Conservation (phyloP, 2,888 invertebrate genomes). For the Hymenopus coronatus region DNA sequence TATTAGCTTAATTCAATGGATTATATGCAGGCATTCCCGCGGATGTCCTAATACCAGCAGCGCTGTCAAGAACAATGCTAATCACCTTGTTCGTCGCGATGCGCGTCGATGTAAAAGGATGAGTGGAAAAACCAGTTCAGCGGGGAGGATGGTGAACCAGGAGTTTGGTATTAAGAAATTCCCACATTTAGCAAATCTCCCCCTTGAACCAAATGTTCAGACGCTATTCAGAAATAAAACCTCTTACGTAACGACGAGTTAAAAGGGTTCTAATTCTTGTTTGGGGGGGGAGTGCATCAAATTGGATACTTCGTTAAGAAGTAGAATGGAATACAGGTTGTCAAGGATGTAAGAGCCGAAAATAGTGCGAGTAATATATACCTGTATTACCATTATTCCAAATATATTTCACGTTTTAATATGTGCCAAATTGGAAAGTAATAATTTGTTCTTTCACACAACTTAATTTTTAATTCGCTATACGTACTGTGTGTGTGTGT, state of each 20-base stretch:
- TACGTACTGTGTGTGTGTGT: no score
- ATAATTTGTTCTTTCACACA: no score
- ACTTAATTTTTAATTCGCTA: no score
- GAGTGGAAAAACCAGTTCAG: background rate
- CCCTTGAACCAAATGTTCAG: background rate
- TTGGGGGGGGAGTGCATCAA: no score
- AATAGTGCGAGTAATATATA: no score
- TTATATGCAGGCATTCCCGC: conserved; percentile 17
- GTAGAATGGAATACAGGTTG: no score
- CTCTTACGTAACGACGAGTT: background rate
- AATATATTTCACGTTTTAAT: no score
- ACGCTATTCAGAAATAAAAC: background rate
- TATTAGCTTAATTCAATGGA: conserved; percentile 29
- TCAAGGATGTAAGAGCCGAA: no score
- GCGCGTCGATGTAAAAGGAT: background rate
- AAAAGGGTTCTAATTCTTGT: background rate
- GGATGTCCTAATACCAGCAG: background rate
- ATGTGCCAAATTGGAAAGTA: no score
- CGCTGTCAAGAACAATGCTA: background rate
- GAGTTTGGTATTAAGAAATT: background rate
- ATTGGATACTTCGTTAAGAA: no score
- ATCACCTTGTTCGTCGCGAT: background rate
- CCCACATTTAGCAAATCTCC: background rate
- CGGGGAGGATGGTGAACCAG: background rate
- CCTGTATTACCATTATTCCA: no score